Base-by-base conservation (phyloP, 2,797 vertebrate species). In the Pseudochirops corinnae region DNA sequence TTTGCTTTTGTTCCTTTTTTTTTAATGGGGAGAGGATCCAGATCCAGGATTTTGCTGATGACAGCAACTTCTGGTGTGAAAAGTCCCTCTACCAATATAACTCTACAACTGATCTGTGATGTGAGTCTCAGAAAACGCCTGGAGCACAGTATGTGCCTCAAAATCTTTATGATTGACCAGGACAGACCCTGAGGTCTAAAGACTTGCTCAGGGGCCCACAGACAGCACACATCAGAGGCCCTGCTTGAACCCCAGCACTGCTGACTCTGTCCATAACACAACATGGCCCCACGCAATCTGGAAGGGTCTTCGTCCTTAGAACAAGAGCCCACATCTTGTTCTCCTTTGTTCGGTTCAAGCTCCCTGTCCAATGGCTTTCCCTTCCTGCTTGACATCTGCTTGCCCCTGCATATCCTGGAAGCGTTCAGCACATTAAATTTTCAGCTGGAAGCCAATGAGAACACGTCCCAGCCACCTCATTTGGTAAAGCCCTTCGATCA, bases 401-500 rank as follows among this genome's bases (percentile, higher is more conserved):
- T 95, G 92, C 91, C 94, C 56, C 94, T 97, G 90, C 91, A 56
- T 97, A 96, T 96, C 93, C 96, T 96, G 96, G 93, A 98, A 98
- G 93, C 24, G 98, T 97, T 97, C 93, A 93, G 18, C 90, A 4
- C 92, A 96, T 93, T 95, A 97, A 95, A 94, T 28, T 98, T 98
- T 95, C 94, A 97, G 97, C 55, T 97, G 97, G 95, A 98, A 98
- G 97, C 95, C 98, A 98, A 98, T 97, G 97, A 98, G 97, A 98
- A 97, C 91, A 97, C 97, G 97, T 97, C 96, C 98, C 93, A 97
- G 96, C 91, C 97, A 98, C 95, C 95, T 98, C 97, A 98, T 98
- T 97, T 97, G 96, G 96, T 96, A 98, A 98, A 98, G 90, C 60
- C 9, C 60, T 96, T 98, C 97, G 97, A 97, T 98, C 94, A 98